Percentiles rank a stretch among this genome's conserved stretches.
Evolutionary conservation across 2,888 invertebrate genomes (phyloP).

Genomic region (Netelia inedita): DNA sequence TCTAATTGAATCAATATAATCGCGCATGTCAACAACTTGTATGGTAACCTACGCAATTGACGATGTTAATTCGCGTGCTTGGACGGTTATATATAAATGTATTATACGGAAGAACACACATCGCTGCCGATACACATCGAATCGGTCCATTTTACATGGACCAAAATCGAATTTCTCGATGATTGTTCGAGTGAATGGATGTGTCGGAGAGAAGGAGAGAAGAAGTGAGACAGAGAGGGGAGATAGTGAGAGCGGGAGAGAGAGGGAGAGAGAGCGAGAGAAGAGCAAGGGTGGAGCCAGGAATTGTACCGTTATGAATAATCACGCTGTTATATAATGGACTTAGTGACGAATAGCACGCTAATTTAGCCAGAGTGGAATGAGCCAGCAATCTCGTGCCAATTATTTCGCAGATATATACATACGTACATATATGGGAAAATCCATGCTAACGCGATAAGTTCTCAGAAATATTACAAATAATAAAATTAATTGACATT

Average conservation of each 20-base stretch:
- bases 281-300: background rate
- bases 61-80: background rate
- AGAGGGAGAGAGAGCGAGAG: constrained; percentile 12
- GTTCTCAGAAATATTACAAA: background rate
- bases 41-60: constrained; percentile 2
- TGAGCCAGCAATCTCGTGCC: constrained; percentile 49
- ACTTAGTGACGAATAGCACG: constrained; percentile 55
- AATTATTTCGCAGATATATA: constrained; percentile 42
- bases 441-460: background rate
- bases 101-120: constrained; percentile 25
- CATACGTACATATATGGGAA: background rate
- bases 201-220: background rate
- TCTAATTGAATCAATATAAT: constrained; percentile 18
- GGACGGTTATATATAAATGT: constrained; percentile 3
- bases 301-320: constrained; percentile 57
- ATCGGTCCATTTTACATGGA: constrained; percentile 7
- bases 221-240: no score
- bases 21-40: background rate
- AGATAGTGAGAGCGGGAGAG: background rate
- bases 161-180: constrained; percentile 29
- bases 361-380: constrained; percentile 44
- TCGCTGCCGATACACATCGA: background rate
- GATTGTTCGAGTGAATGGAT: constrained; percentile 18
- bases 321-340: constrained; percentile 48
- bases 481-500: background rate